phyloP scores from a whole-genome alignment of 2,797 vertebrate genomes.

The Hoplostethus atlanticus region DNA sequence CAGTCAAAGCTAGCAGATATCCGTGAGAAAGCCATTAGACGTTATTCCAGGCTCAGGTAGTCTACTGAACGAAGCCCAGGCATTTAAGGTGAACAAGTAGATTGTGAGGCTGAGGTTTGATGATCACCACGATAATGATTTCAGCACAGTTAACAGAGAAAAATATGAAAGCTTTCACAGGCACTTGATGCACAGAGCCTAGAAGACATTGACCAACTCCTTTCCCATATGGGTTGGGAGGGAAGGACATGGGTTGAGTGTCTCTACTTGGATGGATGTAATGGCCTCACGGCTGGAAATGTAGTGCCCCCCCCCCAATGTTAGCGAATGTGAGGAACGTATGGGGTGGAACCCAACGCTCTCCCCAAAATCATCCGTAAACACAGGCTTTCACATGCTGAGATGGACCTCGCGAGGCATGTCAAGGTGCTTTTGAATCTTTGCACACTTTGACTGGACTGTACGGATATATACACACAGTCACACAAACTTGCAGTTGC shows the following conservation, averaged over 20 bases:
- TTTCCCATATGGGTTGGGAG: conserved; percentile 12
- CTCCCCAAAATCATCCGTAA: conserved; percentile 52
- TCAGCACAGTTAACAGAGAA: conserved; percentile 25
- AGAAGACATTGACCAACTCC: conserved; percentile 3
- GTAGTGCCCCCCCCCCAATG: conserved; percentile 11
- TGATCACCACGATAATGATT: conserved; percentile 48
- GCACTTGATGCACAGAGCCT: neutral
- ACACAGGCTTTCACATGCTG: conserved; percentile 53
- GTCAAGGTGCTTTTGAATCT: conserved; percentile 60
- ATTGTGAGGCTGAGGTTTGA: conserved; percentile 34
- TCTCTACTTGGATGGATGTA: conserved; percentile 41
- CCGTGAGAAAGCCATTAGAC: conserved; percentile 62
- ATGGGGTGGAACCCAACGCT: conserved; percentile 24
- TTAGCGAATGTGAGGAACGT: conserved; percentile 44
- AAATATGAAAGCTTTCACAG: conserved; percentile 37
- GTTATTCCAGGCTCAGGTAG: conserved; percentile 57
- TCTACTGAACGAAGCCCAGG: conserved; percentile 60
- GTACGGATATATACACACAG: conserved; percentile 44
- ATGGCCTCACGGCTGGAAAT: conserved; percentile 29
- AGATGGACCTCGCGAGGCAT: conserved; percentile 51
- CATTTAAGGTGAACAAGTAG: conserved; percentile 35
- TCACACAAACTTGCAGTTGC: conserved; percentile 42
- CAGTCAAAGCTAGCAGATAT: conserved; percentile 64
- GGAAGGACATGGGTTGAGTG: neutral
- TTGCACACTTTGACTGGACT: conserved; percentile 38